These are phyloP conservation scores for Drosophila burlai DNA, from an alignment of 1,140 invertebrate species.

Conservation along the genomic window DNA sequence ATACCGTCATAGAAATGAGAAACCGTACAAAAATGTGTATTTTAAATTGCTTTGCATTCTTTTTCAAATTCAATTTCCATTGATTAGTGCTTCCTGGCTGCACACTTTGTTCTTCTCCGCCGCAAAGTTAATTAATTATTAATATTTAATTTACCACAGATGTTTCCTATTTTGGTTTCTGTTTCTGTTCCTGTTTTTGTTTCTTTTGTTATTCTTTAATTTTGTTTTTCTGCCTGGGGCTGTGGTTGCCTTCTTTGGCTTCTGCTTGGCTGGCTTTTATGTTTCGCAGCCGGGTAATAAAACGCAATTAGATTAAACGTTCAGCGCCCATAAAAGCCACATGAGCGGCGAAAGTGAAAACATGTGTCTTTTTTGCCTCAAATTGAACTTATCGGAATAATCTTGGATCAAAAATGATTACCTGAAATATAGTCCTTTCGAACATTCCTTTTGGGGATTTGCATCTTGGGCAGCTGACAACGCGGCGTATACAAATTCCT, in stretches of 20 bases:
- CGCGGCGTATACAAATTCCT: too few relatives aligned
- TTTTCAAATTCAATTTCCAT: too few relatives aligned
- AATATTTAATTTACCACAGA: conserved; percentile 55
- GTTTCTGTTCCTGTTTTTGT: conserved; percentile 16
- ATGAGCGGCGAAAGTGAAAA: too few relatives aligned
- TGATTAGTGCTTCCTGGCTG: not conserved
- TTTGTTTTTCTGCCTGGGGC: conserved; percentile 1
- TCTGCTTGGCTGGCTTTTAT: conserved; percentile 34
- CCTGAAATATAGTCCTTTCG: not conserved
- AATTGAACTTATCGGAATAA: conserved; percentile 49
- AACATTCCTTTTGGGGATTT: too few relatives aligned
- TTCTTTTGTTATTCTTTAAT: not conserved
- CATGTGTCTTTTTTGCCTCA: not conserved
- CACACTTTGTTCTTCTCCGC: not conserved
- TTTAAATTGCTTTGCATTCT: too few relatives aligned
- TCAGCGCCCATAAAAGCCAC: too few relatives aligned
- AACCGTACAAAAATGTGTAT: too few relatives aligned
- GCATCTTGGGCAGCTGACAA: too few relatives aligned
- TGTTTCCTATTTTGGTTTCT: conserved; percentile 26
- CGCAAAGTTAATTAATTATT: conserved; percentile 30
- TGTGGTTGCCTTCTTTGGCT: conserved; percentile 9
- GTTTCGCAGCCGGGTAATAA: conserved; percentile 21
- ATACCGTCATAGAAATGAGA: too few relatives aligned
- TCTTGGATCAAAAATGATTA: conserved; percentile 3
- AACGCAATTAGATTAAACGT: too few relatives aligned